Conservation (phyloP, 1,140 invertebrate genomes). For the Aphelinus certus region DNA sequence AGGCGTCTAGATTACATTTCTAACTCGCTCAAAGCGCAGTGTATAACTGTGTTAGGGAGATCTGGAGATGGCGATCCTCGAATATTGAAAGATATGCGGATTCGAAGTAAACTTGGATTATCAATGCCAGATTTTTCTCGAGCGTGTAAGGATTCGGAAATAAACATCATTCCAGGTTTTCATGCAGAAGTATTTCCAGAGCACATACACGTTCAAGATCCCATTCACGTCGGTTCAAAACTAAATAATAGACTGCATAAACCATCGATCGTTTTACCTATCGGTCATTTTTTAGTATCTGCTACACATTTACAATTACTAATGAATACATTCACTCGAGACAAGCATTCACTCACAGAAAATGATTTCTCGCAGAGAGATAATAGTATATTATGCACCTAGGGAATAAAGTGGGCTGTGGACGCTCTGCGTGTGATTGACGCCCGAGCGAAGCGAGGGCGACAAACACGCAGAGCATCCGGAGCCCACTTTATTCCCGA, state of each 20-base stretch:
- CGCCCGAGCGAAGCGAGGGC: too few species aligned
- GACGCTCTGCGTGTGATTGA: too few species aligned
- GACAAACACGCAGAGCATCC: too few species aligned
- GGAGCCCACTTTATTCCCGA: too few species aligned
- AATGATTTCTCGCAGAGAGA: conserved; percentile 17
- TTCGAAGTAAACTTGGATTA: not conserved
- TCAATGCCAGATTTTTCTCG: not conserved
- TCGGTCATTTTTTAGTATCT: conserved; percentile 7
- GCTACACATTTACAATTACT: conserved; percentile 6
- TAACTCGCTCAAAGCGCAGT: not conserved
- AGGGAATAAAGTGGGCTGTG: too few species aligned
- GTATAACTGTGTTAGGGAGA: conserved; percentile 24
- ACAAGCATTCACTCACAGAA: conserved; percentile 17
- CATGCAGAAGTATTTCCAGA: not conserved
- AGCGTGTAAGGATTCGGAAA: not conserved
- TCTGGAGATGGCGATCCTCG: conserved; percentile 11
- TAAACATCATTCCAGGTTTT: conserved; percentile 1
- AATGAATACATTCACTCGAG: conserved; percentile 1
- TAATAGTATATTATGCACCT: conserved; percentile 15
- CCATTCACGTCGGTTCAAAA: conserved; percentile 1
- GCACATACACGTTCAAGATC: conserved; percentile 2
- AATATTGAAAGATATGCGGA: conserved; percentile 9
- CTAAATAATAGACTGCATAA: not conserved
- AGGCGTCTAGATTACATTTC: conserved; percentile 16
- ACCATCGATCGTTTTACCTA: conserved; percentile 13